phyloP scores from a whole-genome alignment of 2,888 invertebrate species.

The Tetropium fuscum region DNA sequence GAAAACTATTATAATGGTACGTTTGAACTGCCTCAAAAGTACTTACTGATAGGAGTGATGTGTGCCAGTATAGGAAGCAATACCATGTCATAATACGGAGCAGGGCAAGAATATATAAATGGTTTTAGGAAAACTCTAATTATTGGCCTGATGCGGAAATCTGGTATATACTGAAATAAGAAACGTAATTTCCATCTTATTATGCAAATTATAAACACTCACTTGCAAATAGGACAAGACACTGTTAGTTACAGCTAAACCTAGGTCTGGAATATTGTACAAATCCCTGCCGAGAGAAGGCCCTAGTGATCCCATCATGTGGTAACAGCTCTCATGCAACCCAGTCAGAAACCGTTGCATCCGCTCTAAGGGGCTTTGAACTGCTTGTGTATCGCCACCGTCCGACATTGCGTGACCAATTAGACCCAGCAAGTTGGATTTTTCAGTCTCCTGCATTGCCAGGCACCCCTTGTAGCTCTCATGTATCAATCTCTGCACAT shows the following conservation, averaged over 20 bases:
- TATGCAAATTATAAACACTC: too few relatives aligned
- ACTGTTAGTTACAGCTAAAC: constrained; percentile 79
- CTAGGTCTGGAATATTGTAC: constrained; percentile 82
- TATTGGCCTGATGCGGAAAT: constrained; percentile 85
- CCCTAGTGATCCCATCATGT: constrained; percentile 83
- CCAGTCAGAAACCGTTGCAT: constrained; percentile 87
- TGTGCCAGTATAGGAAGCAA: constrained; percentile 84
- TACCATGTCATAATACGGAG: constrained; percentile 80
- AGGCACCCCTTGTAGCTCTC: constrained; percentile 77
- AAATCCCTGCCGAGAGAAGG: constrained; percentile 87
- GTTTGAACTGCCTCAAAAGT: too few relatives aligned
- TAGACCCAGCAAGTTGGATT: constrained; percentile 79
- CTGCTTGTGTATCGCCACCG: constrained; percentile 58
- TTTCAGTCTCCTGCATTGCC: constrained; percentile 80
- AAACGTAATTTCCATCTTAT: constrained; percentile 35
- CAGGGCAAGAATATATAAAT: constrained; percentile 87
- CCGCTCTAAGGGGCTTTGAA: constrained; percentile 75
- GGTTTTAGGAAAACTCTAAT: constrained; percentile 88
- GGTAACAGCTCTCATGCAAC: constrained; percentile 85
- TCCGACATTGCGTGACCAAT: constrained; percentile 59
- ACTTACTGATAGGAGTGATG: constrained; percentile 83
- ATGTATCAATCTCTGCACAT: constrained; percentile 73
- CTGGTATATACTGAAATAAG: constrained; percentile 77
- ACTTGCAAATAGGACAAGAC: constrained; percentile 77
- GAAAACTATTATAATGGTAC: too few relatives aligned